phyloP scores from a whole-genome alignment of 1,140 invertebrate species.

The Lineus longissimus region DNA sequence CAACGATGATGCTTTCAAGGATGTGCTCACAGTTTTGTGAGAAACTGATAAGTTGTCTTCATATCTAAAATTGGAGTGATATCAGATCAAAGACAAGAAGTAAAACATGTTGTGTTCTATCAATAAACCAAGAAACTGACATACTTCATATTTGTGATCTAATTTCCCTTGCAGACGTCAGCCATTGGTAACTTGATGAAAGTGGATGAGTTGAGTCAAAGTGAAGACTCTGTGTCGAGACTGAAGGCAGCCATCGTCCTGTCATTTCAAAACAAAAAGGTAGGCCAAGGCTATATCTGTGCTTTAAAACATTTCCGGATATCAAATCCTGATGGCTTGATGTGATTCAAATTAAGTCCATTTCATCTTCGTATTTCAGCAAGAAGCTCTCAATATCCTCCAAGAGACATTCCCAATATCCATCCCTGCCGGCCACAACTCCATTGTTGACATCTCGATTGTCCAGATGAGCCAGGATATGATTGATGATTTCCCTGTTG shows the following conservation, averaged over 20 bases:
- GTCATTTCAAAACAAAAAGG: conserved; percentile 59
- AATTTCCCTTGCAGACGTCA: no score
- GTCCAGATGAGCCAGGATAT: conserved; percentile 72
- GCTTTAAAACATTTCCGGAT: background rate
- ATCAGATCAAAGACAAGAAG: no score
- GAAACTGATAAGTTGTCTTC: no score
- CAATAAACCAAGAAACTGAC: no score
- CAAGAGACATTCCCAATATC: conserved; percentile 64
- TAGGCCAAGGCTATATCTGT: conserved; percentile 24
- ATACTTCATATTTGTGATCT: no score
- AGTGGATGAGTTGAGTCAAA: conserved; percentile 65
- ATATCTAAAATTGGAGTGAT: no score
- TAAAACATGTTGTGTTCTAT: no score
- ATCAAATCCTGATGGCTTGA: background rate
- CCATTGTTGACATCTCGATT: conserved; percentile 64
- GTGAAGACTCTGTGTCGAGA: conserved; percentile 61
- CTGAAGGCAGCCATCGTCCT: conserved; percentile 77
- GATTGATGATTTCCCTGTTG: conserved; percentile 80
- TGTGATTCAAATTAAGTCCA: background rate
- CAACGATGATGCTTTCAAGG: no score
- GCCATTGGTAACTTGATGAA: conserved; percentile 9
- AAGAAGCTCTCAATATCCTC: conserved; percentile 65
- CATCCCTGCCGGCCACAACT: conserved; percentile 28
- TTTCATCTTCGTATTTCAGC: conserved; percentile 39
- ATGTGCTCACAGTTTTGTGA: no score